phyloP scores from a whole-genome alignment of 2,113 vertebrate genomes.

The Chionodraco myersi region DNA sequence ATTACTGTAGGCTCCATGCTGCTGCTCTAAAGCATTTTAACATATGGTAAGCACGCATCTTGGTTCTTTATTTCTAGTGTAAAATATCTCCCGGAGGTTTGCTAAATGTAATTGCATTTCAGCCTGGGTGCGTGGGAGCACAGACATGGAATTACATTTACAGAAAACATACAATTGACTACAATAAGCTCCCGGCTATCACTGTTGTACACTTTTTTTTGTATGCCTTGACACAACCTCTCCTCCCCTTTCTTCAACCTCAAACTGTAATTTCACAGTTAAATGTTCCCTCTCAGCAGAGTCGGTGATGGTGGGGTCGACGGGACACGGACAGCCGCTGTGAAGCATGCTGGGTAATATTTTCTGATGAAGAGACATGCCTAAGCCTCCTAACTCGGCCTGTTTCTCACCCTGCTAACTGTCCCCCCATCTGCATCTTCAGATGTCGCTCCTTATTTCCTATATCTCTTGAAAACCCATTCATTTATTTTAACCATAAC shows the following conservation, averaged over 20 bases:
- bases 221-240: conserved; percentile 14
- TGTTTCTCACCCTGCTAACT: conserved; percentile 34
- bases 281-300: conserved; percentile 41
- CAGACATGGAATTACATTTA: conserved; percentile 32
- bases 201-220: not conserved
- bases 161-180: conserved; percentile 38
- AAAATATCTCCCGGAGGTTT: conserved; percentile 44
- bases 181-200: conserved; percentile 36
- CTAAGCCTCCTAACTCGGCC: conserved; percentile 17
- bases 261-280: conserved; percentile 45
- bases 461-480: conserved; percentile 1
- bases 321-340: conserved; percentile 32
- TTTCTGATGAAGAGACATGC: conserved; percentile 43
- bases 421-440: conserved; percentile 24
- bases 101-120: conserved; percentile 42
- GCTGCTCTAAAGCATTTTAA: conserved; percentile 10
- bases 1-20: conserved; percentile 23
- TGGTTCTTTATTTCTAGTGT: conserved; percentile 5
- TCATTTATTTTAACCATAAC: conserved; percentile 1
- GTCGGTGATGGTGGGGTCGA: conserved; percentile 30
- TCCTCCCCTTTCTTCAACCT: conserved; percentile 18
- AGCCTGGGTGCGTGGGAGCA: conserved; percentile 1
- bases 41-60: conserved; percentile 13
- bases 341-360: conserved; percentile 65
- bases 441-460: conserved; percentile 9